Percentiles rank a stretch among this genome's conserved stretches.
These are phyloP conservation scores for Dryobotodes eremita DNA, from an alignment of 2,888 invertebrate species.

Conservation along the genomic window DNA sequence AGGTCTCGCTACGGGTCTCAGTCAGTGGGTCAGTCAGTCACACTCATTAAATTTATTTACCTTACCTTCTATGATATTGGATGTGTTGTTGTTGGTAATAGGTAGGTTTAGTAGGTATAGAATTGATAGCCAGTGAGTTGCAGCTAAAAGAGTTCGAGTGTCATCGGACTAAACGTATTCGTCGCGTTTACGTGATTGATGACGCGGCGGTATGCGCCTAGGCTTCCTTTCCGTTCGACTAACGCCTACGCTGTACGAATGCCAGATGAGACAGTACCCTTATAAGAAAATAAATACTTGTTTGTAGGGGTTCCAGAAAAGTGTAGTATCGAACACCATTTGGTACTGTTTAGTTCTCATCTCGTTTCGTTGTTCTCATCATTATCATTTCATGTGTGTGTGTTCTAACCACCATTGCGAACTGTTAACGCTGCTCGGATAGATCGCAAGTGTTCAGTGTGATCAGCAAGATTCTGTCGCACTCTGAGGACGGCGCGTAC, in stretches of 20 bases:
- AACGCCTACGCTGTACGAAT: neutral
- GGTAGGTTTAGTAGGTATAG: neutral
- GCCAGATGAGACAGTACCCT: neutral
- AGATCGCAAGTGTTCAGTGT: constrained; percentile 98
- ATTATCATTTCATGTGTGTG: neutral
- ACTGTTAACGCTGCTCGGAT: constrained; percentile 82
- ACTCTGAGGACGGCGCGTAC: constrained; percentile 95
- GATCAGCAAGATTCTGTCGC: constrained; percentile 98
- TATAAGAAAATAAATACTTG: neutral
- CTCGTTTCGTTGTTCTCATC: neutral
- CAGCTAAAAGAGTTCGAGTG: neutral
- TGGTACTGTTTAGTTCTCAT: neutral
- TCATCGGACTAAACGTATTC: neutral
- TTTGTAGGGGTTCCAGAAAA: neutral
- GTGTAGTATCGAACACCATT: neutral
- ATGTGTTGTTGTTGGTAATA: neutral
- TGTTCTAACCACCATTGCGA: constrained; percentile 47
- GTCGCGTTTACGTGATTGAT: neutral
- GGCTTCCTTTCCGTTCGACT: neutral
- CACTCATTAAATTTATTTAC: neutral
- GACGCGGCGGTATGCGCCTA: neutral
- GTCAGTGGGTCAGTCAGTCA: neutral
- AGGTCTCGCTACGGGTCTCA: neutral
- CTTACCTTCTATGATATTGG: neutral
- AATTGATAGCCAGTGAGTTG: neutral